Base-by-base conservation (phyloP, 2,797 vertebrate genomes). In the Fistularia tabacaria region DNA sequence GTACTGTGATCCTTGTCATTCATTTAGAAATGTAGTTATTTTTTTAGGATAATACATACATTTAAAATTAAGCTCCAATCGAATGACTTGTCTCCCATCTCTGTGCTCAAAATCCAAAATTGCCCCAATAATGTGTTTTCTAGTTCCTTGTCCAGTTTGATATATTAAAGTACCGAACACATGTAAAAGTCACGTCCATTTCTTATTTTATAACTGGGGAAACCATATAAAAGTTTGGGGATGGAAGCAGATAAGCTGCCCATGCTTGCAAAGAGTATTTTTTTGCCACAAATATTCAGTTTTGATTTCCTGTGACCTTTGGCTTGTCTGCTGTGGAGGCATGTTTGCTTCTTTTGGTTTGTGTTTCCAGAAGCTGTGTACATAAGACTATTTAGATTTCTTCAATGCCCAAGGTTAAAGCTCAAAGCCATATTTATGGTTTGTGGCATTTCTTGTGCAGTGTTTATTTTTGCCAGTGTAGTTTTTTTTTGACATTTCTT, bases 401-500 rank as follows among this genome's bases (percentile, higher is more conserved):
- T 62, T 46, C 43, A 64, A 47, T 56, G 54, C 40, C 11, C 13
- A 38, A 57, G 47, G 67, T 73, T 51, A 58, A 74, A 69, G 56
- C 63, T 57, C 73, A 44, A 64, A 43, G 62, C 63, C 61, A 49
- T 73, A 74, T 82, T 86, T 85, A 67, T 49, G 49, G 70, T 52
- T 40, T 1, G 3, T 62, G 69, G 64, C 69, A 57, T 74, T 81
- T 79, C 57, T 81, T 71, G 58, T 14, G 40, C 46, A 40, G 46
- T 66, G 66, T 87, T 86, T 83, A 52, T 78, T 73, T 79, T 66
- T 12, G 8, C 44, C 68, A 49, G 42, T 48, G 86, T 81, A 60
- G 43, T 62, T 61, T 45, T 57, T 7, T 49, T 74, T 85, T n/a
- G n/a, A 71, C 78, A 86, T 87, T 86, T 86, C 80, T 62, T 70